Percentiles rank a stretch among this genome's conserved stretches.
Conservation (phyloP, 2,113 vertebrate genomes). For the Tragelaphus strepsiceros region DNA sequence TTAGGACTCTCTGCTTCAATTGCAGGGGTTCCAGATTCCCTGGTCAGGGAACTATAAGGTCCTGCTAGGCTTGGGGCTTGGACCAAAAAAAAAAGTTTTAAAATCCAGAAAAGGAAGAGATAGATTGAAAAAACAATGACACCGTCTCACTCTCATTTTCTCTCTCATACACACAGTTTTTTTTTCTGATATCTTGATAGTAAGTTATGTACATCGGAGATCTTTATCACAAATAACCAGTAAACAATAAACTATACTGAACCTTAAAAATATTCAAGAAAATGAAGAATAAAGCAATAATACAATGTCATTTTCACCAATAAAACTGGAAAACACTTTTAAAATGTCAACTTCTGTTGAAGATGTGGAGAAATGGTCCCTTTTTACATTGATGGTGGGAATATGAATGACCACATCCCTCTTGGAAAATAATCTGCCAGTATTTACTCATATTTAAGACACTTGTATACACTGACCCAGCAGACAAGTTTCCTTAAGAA, state of each 20-base stretch:
- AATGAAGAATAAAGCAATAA: neutral
- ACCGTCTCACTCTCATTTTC: neutral
- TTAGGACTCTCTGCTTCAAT: neutral
- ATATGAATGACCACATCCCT: neutral
- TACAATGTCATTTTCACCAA: neutral
- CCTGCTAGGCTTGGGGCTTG: neutral
- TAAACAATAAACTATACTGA: neutral
- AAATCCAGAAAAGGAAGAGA: neutral
- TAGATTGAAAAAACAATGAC: neutral
- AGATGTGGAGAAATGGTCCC: neutral
- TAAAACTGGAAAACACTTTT: neutral
- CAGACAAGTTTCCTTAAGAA: neutral
- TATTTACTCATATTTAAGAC: neutral
- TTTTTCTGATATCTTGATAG: neutral
- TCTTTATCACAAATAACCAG: neutral
- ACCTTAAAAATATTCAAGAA: neutral
- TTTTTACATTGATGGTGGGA: neutral
- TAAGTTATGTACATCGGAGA: neutral
- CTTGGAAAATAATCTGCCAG: neutral
- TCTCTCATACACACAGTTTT: neutral
- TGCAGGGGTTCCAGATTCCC: neutral
- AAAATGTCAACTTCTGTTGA: neutral
- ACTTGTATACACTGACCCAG: neutral
- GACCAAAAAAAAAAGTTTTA: neutral
- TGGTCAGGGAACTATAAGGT: neutral